A percentile compares a stretch with the other conserved stretches of the same genome.
phyloP scores from a whole-genome alignment of 2,888 invertebrate genomes.

The Linnaemya vulpina region DNA sequence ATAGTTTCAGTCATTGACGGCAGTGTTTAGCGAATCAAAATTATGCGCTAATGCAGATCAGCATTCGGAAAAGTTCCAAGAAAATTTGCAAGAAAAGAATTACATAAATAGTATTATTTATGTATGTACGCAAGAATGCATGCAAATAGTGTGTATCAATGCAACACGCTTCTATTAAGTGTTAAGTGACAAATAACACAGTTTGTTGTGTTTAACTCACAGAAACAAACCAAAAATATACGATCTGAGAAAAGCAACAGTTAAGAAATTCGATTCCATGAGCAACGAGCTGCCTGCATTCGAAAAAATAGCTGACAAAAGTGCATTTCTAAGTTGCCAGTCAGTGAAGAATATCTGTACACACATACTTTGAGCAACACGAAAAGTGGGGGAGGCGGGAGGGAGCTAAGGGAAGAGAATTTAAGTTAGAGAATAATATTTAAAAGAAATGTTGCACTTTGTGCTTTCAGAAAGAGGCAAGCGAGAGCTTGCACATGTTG shows the following conservation, averaged over 20 bases:
- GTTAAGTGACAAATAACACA: neutral
- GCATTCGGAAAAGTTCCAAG: too few species aligned
- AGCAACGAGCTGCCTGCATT: neutral
- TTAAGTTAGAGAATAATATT: constrained; percentile 40
- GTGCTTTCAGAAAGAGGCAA: neutral
- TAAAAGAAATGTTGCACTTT: constrained; percentile 28
- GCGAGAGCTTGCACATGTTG: constrained; percentile 3
- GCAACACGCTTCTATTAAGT: neutral
- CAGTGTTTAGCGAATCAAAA: too few species aligned
- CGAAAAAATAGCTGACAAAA: constrained; percentile 30
- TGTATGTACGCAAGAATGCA: too few species aligned
- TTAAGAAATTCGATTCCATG: constrained; percentile 35
- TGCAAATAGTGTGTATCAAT: neutral
- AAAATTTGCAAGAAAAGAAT: too few species aligned
- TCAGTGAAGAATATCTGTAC: neutral
- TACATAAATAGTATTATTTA: too few species aligned
- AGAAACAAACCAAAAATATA: constrained; percentile 17
- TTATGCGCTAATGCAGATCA: too few species aligned
- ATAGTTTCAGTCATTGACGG: too few species aligned
- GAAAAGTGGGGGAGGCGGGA: neutral
- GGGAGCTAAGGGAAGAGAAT: neutral
- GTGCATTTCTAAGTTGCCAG: constrained; percentile 42
- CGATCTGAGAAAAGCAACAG: constrained; percentile 36
- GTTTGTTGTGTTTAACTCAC: constrained; percentile 12
- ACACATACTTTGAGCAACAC: neutral